Evolutionary conservation across 1,140 invertebrate genomes (phyloP).

Genomic region (Papilio glaucus): DNA sequence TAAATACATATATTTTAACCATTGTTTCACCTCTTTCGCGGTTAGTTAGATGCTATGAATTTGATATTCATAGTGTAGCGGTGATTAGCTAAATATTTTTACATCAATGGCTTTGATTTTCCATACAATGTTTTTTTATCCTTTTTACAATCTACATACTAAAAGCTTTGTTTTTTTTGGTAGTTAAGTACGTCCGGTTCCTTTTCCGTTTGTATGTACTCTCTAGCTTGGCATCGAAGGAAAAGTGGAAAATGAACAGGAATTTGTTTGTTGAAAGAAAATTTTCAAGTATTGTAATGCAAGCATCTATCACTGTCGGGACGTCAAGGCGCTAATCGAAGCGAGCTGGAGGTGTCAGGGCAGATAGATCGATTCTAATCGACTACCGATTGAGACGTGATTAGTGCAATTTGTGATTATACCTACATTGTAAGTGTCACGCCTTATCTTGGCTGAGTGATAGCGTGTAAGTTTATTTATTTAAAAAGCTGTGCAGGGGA

Average conservation of each 20-base stretch:
- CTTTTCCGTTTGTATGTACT: too few species aligned
- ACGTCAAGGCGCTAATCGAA: conserved; percentile 57
- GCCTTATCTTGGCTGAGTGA: background rate
- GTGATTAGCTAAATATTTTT: too few species aligned
- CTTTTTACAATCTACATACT: too few species aligned
- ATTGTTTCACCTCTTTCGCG: too few species aligned
- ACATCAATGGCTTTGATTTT: too few species aligned
- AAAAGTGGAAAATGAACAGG: conserved; percentile 2
- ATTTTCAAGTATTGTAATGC: conserved; percentile 44
- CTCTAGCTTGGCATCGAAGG: background rate
- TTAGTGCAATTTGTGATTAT: conserved; percentile 54
- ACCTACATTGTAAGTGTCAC: conserved; percentile 13
- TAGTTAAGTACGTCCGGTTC: too few species aligned
- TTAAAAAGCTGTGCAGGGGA: too few species aligned
- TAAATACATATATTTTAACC: too few species aligned
- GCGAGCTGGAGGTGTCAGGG: conserved; percentile 57
- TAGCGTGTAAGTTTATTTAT: background rate
- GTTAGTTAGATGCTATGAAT: too few species aligned
- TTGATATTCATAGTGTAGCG: too few species aligned
- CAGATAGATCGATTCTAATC: conserved; percentile 64
- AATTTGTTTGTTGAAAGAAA: background rate
- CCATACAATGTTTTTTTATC: too few species aligned
- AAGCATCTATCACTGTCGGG: conserved; percentile 68
- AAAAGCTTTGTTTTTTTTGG: too few species aligned
- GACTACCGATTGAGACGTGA: conserved; percentile 60